Evolutionary conservation across 92 coral and sea anemone species (phyloP).

Genomic region (Porites cylindrica): DNA sequence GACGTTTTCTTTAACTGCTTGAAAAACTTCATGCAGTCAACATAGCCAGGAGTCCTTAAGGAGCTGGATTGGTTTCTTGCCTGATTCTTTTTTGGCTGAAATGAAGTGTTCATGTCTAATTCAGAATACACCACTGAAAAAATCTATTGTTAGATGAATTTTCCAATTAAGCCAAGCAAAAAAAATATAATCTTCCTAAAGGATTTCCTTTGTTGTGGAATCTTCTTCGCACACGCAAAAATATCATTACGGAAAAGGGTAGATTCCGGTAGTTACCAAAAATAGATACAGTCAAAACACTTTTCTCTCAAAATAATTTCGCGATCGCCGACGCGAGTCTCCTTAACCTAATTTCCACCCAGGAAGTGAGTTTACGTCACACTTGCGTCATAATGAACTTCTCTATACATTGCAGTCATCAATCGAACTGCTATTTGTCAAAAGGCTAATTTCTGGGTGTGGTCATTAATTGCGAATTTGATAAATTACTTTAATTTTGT

Average conservation of each 20-base stretch:
- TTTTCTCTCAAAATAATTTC: neutral
- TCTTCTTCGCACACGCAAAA: neutral
- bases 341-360: conserved; percentile 29
- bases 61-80: no score
- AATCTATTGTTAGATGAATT: no score
- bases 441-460: conserved; percentile 9
- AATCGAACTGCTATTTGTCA: conserved; percentile 6
- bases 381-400: conserved; percentile 16
- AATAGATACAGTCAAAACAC: neutral
- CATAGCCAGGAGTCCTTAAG: no score
- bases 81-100: no score
- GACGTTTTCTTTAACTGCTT: no score
- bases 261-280: conserved; percentile 13
- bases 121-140: no score
- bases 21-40: no score
- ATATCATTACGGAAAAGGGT: neutral
- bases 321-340: neutral
- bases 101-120: no score
- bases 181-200: conserved; percentile 22
- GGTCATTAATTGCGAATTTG: conserved; percentile 8
- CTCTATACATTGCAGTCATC: no score
- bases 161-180: neutral
- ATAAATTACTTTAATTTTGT: conserved; percentile 29
- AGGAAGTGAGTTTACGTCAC: conserved; percentile 45
- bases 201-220: conserved; percentile 23